Conservation (phyloP, 2,797 vertebrate species). For the Hoplostethus atlanticus region DNA sequence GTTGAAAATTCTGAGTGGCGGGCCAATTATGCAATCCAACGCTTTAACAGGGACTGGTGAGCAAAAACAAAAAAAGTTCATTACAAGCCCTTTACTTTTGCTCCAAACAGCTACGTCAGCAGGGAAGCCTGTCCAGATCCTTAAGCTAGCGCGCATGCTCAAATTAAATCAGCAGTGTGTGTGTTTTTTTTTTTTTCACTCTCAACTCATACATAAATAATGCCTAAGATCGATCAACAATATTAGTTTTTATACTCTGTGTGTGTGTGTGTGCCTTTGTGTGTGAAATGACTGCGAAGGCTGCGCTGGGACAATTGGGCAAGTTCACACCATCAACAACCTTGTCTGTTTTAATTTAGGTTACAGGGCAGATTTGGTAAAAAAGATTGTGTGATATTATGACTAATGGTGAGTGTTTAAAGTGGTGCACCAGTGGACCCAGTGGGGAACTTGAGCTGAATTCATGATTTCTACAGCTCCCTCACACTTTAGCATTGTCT, state of each 20-base stretch:
- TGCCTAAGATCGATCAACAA: not conserved
- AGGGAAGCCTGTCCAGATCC: constrained; percentile 10
- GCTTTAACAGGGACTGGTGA: not conserved
- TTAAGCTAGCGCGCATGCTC: not conserved
- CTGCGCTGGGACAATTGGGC: not conserved
- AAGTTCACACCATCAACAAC: constrained; percentile 12
- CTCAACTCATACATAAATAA: constrained; percentile 3
- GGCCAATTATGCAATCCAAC: not conserved
- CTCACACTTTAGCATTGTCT: not conserved
- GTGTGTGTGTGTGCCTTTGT: not conserved
- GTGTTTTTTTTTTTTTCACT: not conserved
- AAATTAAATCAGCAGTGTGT: not conserved
- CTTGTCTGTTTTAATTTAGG: constrained; percentile 13
- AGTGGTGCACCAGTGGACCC: constrained; percentile 13
- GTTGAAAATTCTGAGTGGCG: not conserved
- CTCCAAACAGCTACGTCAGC: constrained; percentile 2
- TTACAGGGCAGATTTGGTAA: constrained; percentile 15
- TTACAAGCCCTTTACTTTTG: not conserved
- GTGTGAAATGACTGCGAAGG: not conserved
- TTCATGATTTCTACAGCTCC: constrained; percentile 22
- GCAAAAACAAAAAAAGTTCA: not conserved
- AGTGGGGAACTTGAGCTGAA: constrained; percentile 24
- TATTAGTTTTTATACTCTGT: too few relatives aligned
- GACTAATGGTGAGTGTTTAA: constrained; percentile 40
- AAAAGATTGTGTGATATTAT: constrained; percentile 27